Evolutionary conservation across 2,113 vertebrate species (phyloP).

Genomic region (Scomber japonicus): DNA sequence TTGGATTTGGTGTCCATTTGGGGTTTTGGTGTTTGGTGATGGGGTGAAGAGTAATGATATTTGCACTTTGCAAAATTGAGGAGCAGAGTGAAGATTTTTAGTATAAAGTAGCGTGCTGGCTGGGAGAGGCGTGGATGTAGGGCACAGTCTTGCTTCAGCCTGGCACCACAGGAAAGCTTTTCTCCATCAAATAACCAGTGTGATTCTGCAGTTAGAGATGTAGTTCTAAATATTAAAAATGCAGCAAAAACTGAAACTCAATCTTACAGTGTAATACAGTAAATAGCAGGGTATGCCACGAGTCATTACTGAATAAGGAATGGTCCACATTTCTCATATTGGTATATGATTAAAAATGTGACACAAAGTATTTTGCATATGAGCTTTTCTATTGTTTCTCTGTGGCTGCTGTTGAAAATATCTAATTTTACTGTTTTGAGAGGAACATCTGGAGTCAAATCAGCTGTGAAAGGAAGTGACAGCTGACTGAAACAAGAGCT

Average conservation of each 20-base stretch:
- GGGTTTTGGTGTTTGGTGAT: background rate
- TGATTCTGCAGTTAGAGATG: background rate
- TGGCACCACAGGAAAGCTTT: background rate
- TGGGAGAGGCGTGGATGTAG: slow-evolving; percentile 11
- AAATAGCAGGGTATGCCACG: background rate
- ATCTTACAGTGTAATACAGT: background rate
- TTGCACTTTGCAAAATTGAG: slow-evolving; percentile 59
- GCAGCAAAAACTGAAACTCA: background rate
- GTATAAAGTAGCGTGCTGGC: slow-evolving; percentile 18
- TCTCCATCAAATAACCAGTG: background rate
- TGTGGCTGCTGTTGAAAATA: slow-evolving; percentile 21
- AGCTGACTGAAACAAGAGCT: slow-evolving; percentile 14
- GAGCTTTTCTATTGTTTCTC: background rate
- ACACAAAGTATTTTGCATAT: background rate
- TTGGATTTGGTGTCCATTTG: slow-evolving; percentile 31
- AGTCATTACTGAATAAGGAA: background rate
- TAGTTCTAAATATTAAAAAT: background rate
- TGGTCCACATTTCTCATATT: background rate
- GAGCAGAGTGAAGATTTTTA: slow-evolving; percentile 36
- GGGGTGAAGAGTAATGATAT: slow-evolving; percentile 51
- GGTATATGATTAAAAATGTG: slow-evolving; percentile 1
- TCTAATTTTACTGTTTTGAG: slow-evolving; percentile 12
- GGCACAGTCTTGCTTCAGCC: slow-evolving; percentile 2
- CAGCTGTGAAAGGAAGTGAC: slow-evolving; percentile 29
- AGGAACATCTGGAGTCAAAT: slow-evolving; percentile 55